Base-by-base conservation (phyloP, 1,140 invertebrate species). In the Rhyacophila brunnea region DNA sequence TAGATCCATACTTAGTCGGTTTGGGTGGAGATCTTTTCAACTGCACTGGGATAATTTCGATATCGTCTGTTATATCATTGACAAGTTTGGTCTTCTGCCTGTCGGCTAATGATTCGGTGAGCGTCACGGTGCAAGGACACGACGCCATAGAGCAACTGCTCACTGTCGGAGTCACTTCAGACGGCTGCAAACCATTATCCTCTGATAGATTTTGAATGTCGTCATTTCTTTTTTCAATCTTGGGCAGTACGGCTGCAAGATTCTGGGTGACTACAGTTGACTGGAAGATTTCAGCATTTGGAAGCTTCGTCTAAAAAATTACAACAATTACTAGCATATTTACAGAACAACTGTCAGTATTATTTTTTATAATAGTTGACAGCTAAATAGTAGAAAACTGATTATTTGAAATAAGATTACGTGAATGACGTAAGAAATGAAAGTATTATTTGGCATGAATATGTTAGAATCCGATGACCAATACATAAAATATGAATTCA, bases 221-320 rank as follows among this genome's bases (percentile, higher is more conserved):
- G 47, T 79, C 74, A 19, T 77, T 73, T 53, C 75, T 70, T 64
- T 79, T 79, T 20, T 79, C 74, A 35, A 77, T 71, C 69, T 78
- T 79, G 3, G 70, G 69, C 45, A 71, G 68, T 58, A 59, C 70
- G n/a, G 48, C 36, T 19, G 68, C 74, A 52, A 68, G 54, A 65
- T 66, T 75, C 48, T 72, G 50, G 2, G 20, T 66, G 23, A 68
- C 69, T 14, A 67, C 28, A 71, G 73, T 62, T 71, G 71, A 32
- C 75, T 74, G 6, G 72, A 78, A 67, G 74, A 77, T 57, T 15
- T 46, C 52, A 11, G 0, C 23, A 28, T 9, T 28, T 9, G 23
- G 23, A 28, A 28, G 23, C 23, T 28, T 28, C 9, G 23, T 28
- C 23, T 28, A 28, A 28, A 28, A 5, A 28, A 28, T 5, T 28